Base-by-base conservation (phyloP, 2,888 invertebrate species). In the Cephus nigrinus region DNA sequence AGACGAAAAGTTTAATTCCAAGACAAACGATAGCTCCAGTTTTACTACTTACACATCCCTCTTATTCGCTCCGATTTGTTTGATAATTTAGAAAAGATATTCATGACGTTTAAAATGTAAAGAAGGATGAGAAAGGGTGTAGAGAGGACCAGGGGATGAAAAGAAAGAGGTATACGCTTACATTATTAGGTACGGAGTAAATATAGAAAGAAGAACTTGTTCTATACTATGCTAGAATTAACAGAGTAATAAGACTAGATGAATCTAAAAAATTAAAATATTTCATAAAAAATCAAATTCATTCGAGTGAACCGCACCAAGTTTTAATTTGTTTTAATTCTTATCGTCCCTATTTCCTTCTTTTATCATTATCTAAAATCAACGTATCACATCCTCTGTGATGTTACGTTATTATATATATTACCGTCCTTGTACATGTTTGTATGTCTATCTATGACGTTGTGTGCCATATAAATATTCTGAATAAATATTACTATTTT, bases 171-270 rank as follows among this genome's bases (percentile, higher is more conserved):
- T 73, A 40, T 23, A 55, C 55, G 9, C 23, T 55, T 55, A 55
- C 55, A 55, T 55, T 55, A 55, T 23, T 55, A 55, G 55, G 55
- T 55, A 55, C 55, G 55, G 23, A 55, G 55, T 23, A 23, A 55
- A 55, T 55, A n/a, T 73, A 79, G 35, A 79, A 55, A 76, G 78
- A 73, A 76, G 75, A 78, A 74, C 72, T 71, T 80, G 73, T 40
- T 79, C 76, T 76, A 40, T 12, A 72, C 36, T 40, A 78, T 77
- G 9, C 71, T 71, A 80, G 73, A 55, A 72, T 75, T 75, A 34
- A 74, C 76, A 79, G 75, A 80, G 78, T 55, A 78, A 75, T 82
- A 79, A 81, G 82, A 84, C 83, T 83, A 83, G 83, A 83, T 76
- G 75, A 80, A 55, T 69, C 73, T 83, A 80, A 78, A 69, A 71